Conservation (phyloP, 1,140 invertebrate genomes). For the Myzus persicae region DNA sequence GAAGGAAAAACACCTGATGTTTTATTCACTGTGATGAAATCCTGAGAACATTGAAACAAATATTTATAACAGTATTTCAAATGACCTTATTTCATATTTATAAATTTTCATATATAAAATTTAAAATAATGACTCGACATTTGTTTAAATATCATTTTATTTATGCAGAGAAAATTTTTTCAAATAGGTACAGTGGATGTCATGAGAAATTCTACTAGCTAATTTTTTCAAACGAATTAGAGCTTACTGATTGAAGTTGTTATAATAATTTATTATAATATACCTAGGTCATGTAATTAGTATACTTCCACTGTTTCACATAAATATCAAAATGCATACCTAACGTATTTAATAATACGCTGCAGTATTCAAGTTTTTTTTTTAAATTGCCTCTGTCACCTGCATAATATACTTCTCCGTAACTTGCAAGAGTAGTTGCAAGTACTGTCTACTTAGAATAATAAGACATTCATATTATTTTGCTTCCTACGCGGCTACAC, state of each 20-base stretch:
- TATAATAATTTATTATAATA: not conserved
- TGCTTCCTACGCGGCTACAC: too few species aligned
- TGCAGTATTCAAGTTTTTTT: too few species aligned
- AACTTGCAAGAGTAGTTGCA: not conserved
- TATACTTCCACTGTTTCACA: not conserved
- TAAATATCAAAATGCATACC: not conserved
- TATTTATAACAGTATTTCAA: not conserved
- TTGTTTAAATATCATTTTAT: not conserved
- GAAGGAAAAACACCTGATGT: not conserved
- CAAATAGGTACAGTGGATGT: not conserved
- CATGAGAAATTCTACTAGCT: not conserved
- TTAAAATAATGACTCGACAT: not conserved
- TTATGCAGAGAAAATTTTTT: not conserved
- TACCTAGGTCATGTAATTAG: not conserved
- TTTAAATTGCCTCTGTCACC: too few species aligned
- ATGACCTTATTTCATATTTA: not conserved
- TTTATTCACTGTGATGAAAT: not conserved
- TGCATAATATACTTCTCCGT: not conserved
- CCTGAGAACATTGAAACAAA: not conserved
- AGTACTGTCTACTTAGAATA: not conserved
- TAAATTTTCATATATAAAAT: not conserved
- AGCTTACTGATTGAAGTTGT: not conserved
- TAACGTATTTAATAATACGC: not conserved
- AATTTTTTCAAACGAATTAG: not conserved
- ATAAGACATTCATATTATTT: too few species aligned